Percentiles rank a stretch among this genome's conserved stretches.
These are phyloP conservation scores for Rhyacichthys aspro DNA, from an alignment of 2,797 vertebrate species.

Conservation along the genomic window DNA sequence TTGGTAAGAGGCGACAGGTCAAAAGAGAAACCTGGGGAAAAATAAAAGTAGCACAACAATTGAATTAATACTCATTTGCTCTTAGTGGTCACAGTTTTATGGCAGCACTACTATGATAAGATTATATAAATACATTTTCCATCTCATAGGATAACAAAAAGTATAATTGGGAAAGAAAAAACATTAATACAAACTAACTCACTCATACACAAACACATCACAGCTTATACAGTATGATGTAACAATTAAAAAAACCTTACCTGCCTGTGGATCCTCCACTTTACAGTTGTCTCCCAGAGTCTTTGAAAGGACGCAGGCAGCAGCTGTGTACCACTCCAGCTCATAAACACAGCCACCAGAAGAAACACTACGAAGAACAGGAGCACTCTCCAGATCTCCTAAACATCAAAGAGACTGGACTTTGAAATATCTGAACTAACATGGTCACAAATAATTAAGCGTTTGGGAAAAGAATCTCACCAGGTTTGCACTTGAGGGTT, in stretches of 20 bases:
- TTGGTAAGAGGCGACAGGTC: slow-evolving; percentile 88
- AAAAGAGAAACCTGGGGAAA: slow-evolving; percentile 86
- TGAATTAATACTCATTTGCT: too few species aligned
- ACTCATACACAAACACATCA: too few species aligned
- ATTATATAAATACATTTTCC: too few species aligned
- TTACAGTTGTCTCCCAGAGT: slow-evolving; percentile 87
- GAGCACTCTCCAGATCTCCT: slow-evolving; percentile 91
- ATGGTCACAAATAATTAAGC: too few species aligned
- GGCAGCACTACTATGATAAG: too few species aligned
- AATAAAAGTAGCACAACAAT: not conserved
- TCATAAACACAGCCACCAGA: slow-evolving; percentile 82
- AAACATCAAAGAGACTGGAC: not conserved
- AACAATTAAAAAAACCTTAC: slow-evolving; percentile 69
- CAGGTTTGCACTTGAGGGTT: slow-evolving; percentile 91
- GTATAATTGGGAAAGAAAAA: not conserved
- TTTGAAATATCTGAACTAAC: not conserved
- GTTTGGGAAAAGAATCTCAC: slow-evolving; percentile 52
- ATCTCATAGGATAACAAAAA: too few species aligned
- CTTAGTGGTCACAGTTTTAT: too few species aligned
- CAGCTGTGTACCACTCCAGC: slow-evolving; percentile 91
- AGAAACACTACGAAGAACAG: slow-evolving; percentile 78
- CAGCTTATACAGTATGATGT: not conserved
- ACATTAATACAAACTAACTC: too few species aligned
- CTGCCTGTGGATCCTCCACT: slow-evolving; percentile 89
- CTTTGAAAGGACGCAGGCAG: slow-evolving; percentile 90